These are phyloP conservation scores for Sebastolobus alascanus DNA, from an alignment of 2,797 vertebrate genomes.

Conservation along the genomic window DNA sequence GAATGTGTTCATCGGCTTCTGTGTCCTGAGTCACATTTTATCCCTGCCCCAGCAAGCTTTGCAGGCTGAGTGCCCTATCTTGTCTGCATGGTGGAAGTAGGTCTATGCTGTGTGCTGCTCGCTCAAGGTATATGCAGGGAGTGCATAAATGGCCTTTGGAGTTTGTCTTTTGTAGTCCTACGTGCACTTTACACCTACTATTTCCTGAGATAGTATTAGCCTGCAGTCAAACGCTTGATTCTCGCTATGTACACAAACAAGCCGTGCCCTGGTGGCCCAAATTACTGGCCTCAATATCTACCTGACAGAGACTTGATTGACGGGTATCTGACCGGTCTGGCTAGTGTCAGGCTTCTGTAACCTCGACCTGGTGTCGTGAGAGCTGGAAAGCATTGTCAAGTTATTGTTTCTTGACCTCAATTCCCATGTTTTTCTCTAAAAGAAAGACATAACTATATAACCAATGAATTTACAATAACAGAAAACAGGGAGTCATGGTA, in stretches of 20 bases:
- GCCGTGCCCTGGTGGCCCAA: conserved; percentile 31
- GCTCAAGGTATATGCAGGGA: conserved; percentile 2
- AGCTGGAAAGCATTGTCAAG: not conserved
- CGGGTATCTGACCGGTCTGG: conserved; percentile 61
- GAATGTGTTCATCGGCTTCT: conserved; percentile 68
- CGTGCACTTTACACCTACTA: not conserved
- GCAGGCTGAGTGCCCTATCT: conserved; percentile 45
- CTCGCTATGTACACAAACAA: conserved; percentile 16
- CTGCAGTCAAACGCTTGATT: not conserved
- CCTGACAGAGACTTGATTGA: conserved; percentile 32
- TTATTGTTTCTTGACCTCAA: not conserved
- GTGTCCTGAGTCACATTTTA: conserved; percentile 75
- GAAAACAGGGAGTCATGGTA: not conserved
- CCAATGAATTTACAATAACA: not conserved
- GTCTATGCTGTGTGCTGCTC: conserved; percentile 2
- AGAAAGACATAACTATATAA: not conserved
- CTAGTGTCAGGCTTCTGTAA: conserved; percentile 21
- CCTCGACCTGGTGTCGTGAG: not conserved
- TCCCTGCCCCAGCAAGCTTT: conserved; percentile 59
- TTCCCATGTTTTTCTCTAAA: not conserved
- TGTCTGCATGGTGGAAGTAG: conserved; percentile 44
- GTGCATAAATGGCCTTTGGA: conserved; percentile 34
- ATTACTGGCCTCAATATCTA: conserved; percentile 31
- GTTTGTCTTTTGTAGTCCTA: not conserved
- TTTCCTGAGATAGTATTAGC: not conserved